A percentile compares a stretch with the other conserved stretches of the same genome.
Evolutionary conservation across 1,140 invertebrate genomes (phyloP).

Genomic region (Anoplolepis gracilipes): DNA sequence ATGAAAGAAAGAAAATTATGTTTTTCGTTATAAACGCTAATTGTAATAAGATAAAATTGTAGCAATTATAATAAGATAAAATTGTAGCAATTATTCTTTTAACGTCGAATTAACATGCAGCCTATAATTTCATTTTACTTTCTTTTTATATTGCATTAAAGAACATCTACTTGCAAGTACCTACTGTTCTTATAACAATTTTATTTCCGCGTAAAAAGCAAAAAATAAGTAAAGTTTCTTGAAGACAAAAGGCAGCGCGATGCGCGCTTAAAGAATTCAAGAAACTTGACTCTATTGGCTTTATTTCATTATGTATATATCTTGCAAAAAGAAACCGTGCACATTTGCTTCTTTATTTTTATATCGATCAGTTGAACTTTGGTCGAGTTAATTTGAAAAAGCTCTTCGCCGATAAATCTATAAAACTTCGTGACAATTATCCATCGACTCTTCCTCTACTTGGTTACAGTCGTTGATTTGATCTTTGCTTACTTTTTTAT

Average conservation of each 20-base stretch:
- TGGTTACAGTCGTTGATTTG: not conserved
- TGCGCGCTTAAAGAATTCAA: slow-evolving; percentile 29
- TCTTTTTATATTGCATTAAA: slow-evolving; percentile 25
- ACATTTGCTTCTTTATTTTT: slow-evolving; percentile 48
- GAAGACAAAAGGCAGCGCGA: slow-evolving; percentile 13
- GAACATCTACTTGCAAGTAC: not conserved
- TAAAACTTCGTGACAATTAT: slow-evolving; percentile 61
- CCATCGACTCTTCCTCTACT: slow-evolving; percentile 5
- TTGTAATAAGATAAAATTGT: not conserved
- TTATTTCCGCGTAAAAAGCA: not conserved
- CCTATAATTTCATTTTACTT: not conserved
- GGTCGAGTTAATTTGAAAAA: slow-evolving; percentile 63
- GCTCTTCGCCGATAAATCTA: slow-evolving; percentile 53
- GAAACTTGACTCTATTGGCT: slow-evolving; percentile 4
- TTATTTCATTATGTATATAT: slow-evolving; percentile 33
- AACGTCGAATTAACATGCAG: slow-evolving; percentile 21
- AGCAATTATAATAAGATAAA: not conserved
- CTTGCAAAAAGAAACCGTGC: not conserved
- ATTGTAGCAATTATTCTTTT: not conserved
- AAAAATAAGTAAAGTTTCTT: slow-evolving; percentile 7
- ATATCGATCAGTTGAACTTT: slow-evolving; percentile 1
- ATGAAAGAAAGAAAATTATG: not conserved
- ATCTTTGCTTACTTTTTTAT: slow-evolving; percentile 40
- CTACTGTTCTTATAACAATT: slow-evolving; percentile 35
- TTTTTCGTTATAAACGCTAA: not conserved